These are phyloP conservation scores for Diorhabda carinulata DNA, from an alignment of 1,140 invertebrate genomes.

Conservation along the genomic window DNA sequence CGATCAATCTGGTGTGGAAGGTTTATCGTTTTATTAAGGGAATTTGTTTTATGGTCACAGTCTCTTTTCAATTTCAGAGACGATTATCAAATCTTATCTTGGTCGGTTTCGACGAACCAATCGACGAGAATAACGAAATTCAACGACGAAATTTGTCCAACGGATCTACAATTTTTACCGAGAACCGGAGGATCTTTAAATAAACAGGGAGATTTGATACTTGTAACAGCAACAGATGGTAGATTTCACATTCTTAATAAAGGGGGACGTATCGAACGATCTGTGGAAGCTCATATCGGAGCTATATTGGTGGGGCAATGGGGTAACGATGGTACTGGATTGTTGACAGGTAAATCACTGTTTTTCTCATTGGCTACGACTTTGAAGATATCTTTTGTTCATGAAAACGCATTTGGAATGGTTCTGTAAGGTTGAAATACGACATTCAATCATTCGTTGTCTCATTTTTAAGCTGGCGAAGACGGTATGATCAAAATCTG, in stretches of 20 bases:
- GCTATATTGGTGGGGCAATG: conserved; percentile 80
- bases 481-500: conserved; percentile 96
- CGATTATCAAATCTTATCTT: conserved; percentile 85
- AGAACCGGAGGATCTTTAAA: conserved; percentile 51
- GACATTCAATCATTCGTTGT: not conserved
- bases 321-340: conserved; percentile 88
- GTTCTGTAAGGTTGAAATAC: too few relatives aligned
- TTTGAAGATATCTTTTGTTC: too few relatives aligned
- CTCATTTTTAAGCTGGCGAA: conserved; percentile 72
- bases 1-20: too few relatives aligned
- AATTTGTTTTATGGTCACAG: too few relatives aligned
- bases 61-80: conserved; percentile 60
- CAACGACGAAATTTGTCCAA: conserved; percentile 79
- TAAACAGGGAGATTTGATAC: conserved; percentile 78
- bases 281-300: conserved; percentile 88
- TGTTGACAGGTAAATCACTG: conserved; percentile 68
- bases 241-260: conserved; percentile 86
- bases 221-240: conserved; percentile 88
- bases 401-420: too few relatives aligned
- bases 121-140: conserved; percentile 72
- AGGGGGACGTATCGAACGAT: conserved; percentile 88
- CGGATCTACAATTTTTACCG: conserved; percentile 79
- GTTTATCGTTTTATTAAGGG: too few relatives aligned
- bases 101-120: conserved; percentile 79
- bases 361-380: too few relatives aligned